Conservation (phyloP, 2,113 vertebrate species). For the Phycodurus eques region DNA sequence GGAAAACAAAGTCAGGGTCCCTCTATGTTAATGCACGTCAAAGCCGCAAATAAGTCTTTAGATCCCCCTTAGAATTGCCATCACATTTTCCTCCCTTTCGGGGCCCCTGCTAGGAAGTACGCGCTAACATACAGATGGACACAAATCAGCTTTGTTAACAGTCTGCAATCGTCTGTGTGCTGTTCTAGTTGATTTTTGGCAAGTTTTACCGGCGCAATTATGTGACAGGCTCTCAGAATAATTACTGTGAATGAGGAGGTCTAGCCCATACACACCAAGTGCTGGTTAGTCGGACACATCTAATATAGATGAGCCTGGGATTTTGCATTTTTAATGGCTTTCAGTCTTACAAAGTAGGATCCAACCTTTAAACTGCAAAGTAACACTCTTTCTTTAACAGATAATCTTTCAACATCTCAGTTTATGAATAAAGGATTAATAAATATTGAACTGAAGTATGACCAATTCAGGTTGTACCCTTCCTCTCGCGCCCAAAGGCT, state of each 20-base stretch:
- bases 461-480: neutral
- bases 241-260: constrained; percentile 21
- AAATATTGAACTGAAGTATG: neutral
- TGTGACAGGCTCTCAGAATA: constrained; percentile 11
- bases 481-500: too few species aligned
- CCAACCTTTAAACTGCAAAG: constrained; percentile 5
- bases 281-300: constrained; percentile 28
- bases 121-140: neutral
- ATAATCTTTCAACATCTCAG: neutral
- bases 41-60: too few species aligned
- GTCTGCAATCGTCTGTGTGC: neutral
- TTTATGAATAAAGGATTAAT: neutral
- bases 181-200: neutral
- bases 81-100: too few species aligned
- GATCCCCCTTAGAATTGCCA: too few species aligned
- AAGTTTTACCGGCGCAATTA: neutral
- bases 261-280: constrained; percentile 19
- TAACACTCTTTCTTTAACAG: constrained; percentile 23
- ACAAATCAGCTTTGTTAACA: neutral
- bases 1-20: too few species aligned
- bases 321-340: constrained; percentile 10
- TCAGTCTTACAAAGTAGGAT: neutral
- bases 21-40: too few species aligned
- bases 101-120: neutral
- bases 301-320: constrained; percentile 16